A percentile compares a stretch with the other conserved stretches of the same genome.
Conservation (phyloP, 1,140 invertebrate species). For the Drosophila persimilis region DNA sequence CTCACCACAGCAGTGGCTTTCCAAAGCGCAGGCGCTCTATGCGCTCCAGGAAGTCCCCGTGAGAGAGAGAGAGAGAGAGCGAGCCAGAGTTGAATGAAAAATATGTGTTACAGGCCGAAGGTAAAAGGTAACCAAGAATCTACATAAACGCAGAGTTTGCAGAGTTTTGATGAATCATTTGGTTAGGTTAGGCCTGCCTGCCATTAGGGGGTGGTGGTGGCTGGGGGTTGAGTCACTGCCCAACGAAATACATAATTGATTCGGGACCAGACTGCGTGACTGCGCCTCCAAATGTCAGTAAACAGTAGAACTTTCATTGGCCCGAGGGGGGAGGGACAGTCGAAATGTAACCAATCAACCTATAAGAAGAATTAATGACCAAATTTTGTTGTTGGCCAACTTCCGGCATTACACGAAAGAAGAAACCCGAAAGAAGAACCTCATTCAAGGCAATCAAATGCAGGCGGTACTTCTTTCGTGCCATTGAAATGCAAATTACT, state of each 20-base stretch:
- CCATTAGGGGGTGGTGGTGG: slow-evolving; percentile 7
- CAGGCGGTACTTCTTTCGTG: neutral
- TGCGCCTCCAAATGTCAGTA: slow-evolving; percentile 37
- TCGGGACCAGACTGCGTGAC: slow-evolving; percentile 45
- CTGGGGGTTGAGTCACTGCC: slow-evolving; percentile 32
- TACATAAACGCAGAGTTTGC: slow-evolving; percentile 26
- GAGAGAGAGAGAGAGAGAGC: slow-evolving; percentile 21
- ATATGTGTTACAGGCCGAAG: slow-evolving; percentile 47
- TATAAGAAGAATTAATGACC: slow-evolving; percentile 21
- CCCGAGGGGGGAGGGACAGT: slow-evolving; percentile 8
- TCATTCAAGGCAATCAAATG: slow-evolving; percentile 23
- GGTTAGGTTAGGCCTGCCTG: slow-evolving; percentile 61
- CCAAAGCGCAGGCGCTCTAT: slow-evolving; percentile 51
- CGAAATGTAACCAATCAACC: slow-evolving; percentile 20
- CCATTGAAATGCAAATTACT: slow-evolving; percentile 48
- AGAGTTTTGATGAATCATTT: slow-evolving; percentile 64
- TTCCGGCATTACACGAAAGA: slow-evolving; percentile 43
- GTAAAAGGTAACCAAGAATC: slow-evolving; percentile 41
- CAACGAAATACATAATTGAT: slow-evolving; percentile 47
- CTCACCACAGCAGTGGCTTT: slow-evolving; percentile 11
- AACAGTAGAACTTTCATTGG: slow-evolving; percentile 9
- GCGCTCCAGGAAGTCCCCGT: slow-evolving; percentile 10
- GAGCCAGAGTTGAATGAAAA: slow-evolving; percentile 36
- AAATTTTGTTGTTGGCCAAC: slow-evolving; percentile 12
- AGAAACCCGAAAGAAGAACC: slow-evolving; percentile 11